Evolutionary conservation across 2,888 invertebrate genomes (phyloP).

Genomic region (Leptura quadrifasciata): DNA sequence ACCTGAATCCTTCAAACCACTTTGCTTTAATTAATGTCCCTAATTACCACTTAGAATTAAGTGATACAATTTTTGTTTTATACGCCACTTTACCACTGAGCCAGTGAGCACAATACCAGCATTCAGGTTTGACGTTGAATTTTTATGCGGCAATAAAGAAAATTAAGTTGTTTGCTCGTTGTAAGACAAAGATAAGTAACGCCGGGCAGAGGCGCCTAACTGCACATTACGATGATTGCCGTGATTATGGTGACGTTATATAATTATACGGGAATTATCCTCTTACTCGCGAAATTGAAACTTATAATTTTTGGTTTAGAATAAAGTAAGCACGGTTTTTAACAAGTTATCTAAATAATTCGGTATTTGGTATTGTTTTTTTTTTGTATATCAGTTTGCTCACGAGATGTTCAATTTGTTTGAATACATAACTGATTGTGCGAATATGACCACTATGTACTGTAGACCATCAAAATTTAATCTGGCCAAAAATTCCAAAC

Average conservation of each 20-base stretch:
- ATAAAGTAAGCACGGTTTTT: background rate
- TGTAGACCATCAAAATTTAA: no score
- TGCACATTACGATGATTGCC: background rate
- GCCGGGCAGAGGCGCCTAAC: background rate
- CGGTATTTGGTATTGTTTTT: no score
- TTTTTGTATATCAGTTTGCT: no score
- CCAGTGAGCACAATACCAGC: background rate
- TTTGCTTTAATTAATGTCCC: slow-evolving; percentile 37
- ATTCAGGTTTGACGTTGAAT: slow-evolving; percentile 4
- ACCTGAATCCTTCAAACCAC: slow-evolving; percentile 23
- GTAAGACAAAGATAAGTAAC: background rate
- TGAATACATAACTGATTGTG: no score
- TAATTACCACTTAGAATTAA: slow-evolving; percentile 33
- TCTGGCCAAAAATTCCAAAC: no score
- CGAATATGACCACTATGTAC: no score
- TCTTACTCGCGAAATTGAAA: background rate
- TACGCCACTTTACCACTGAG: slow-evolving; percentile 27
- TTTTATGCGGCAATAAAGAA: slow-evolving; percentile 39
- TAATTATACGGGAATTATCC: background rate
- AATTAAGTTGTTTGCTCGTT: slow-evolving; percentile 36
- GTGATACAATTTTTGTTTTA: slow-evolving; percentile 24
- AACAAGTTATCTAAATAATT: background rate
- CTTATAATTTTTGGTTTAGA: background rate
- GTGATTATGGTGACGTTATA: background rate
- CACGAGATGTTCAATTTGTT: no score